Evolutionary conservation across 2,797 vertebrate genomes (phyloP).

Genomic region (Pangasius mekongensis): DNA sequence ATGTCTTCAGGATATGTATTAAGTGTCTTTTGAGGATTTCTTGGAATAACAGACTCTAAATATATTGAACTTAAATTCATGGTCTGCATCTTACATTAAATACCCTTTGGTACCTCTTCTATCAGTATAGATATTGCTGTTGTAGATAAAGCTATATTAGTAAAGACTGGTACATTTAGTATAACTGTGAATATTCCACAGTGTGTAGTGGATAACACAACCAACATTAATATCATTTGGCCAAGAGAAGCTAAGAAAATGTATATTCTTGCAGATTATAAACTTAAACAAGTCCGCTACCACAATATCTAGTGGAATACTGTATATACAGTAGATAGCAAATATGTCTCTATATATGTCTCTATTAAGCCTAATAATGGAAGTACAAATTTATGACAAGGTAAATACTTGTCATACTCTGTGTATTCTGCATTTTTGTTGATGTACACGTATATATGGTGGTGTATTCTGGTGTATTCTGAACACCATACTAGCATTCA

Average conservation of each 20-base stretch:
- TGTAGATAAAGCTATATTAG: slow-evolving; percentile 85
- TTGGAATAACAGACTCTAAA: neutral
- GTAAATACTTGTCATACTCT: slow-evolving; percentile 62
- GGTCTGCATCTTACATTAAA: slow-evolving; percentile 67
- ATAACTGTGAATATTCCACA: neutral
- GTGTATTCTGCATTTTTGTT: neutral
- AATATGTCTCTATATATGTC: too few species aligned
- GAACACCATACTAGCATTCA: neutral
- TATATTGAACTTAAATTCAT: neutral
- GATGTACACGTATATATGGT: too few species aligned
- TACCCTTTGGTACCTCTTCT: slow-evolving; percentile 80
- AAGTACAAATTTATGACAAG: slow-evolving; percentile 67
- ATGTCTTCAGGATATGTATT: slow-evolving; percentile 72
- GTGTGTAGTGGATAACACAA: neutral
- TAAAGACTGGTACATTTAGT: slow-evolving; percentile 55
- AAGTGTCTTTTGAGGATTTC: slow-evolving; percentile 64
- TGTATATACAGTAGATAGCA: neutral
- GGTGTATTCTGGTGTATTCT: too few species aligned
- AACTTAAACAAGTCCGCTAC: neutral
- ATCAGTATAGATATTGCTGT: slow-evolving; percentile 78
- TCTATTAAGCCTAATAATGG: neutral
- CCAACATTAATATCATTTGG: neutral
- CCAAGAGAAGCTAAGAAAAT: neutral
- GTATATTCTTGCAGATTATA: neutral
- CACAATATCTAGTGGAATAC: neutral